Base-by-base conservation (phyloP, 2,113 vertebrate genomes). In the Megaleporinus macrocephalus region DNA sequence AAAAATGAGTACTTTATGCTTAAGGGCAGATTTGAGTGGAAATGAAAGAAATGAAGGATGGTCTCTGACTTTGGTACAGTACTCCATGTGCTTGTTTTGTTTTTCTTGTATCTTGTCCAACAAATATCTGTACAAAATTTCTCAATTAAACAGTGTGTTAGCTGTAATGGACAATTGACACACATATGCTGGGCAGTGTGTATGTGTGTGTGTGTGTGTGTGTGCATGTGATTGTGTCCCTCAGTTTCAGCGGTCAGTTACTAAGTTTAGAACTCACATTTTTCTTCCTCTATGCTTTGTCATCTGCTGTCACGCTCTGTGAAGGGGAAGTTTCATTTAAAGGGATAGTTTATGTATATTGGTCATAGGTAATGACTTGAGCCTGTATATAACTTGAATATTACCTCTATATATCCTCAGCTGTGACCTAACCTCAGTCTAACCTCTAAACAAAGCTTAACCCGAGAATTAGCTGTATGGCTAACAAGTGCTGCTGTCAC, bases 171-270 rank as follows among this genome's bases (percentile, higher is more conserved):
- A 16, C 16, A 22, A 16, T 10, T 36, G 33, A 3, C 44, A 24
- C 47, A n/a, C 22, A 33, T 61, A 15, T 14, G 20, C 59, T 51
- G 66, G 73, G 83, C 66, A 30, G 76, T 68, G 59, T 74, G 30
- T 76, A 15, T 74, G 70, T 47, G 51, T 82, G 73, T 76, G 49
- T 76, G 62, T 82, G 73, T 76, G 70, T 81, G 70, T 74, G 61
- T 74, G 36, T 47, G 53, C 30, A 18, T 26, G 57, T 61, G 57
- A 2, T n/a, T 12, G 57, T 26, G 57, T 61, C 20, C 27, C 16
- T 65, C 24, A n/a, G 24, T 66, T 49, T 66, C 26, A 77, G 41
- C 55, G 61, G 53, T 61, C 44, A n/a, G 10, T 4, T 63, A 65
- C 59, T 65, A 66, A 65, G 16, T 77, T 77, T 77, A 51, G 76